phyloP scores from a whole-genome alignment of 2,113 vertebrate species.

The Neotoma lepida region DNA sequence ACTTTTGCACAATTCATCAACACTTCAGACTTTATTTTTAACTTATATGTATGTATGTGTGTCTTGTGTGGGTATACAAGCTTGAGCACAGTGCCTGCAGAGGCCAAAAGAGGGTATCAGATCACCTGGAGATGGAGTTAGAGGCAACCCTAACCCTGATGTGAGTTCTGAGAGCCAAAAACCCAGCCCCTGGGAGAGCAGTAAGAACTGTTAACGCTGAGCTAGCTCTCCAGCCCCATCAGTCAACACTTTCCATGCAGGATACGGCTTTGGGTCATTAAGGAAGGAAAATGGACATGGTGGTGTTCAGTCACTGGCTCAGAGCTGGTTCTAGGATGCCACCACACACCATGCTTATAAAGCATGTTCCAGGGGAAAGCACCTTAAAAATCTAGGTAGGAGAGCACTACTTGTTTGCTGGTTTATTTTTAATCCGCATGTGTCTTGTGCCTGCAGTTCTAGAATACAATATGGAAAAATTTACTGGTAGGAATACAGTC shows the following conservation, averaged over 20 bases:
- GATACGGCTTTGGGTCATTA: neutral
- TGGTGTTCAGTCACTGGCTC: neutral
- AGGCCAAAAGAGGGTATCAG: neutral
- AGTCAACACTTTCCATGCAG: neutral
- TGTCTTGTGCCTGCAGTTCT: slow-evolving; percentile 9
- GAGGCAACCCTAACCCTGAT: neutral
- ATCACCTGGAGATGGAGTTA: neutral
- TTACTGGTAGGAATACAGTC: neutral
- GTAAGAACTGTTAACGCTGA: no score
- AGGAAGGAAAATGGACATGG: slow-evolving; percentile 29
- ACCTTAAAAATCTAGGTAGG: neutral
- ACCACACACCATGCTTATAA: neutral
- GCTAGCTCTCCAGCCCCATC: neutral
- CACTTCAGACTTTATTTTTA: neutral
- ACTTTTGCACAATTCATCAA: neutral
- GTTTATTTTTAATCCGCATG: neutral
- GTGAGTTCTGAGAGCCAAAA: no score
- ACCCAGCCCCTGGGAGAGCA: neutral
- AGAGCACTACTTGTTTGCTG: neutral
- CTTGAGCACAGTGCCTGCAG: neutral
- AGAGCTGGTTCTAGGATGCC: neutral
- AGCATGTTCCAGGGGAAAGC: neutral
- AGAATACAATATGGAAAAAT: neutral
- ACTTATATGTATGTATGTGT: neutral
- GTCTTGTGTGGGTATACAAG: neutral